phyloP scores from a whole-genome alignment of 1,140 invertebrate genomes.

The Hermatobates lingyangjiaoensis region DNA sequence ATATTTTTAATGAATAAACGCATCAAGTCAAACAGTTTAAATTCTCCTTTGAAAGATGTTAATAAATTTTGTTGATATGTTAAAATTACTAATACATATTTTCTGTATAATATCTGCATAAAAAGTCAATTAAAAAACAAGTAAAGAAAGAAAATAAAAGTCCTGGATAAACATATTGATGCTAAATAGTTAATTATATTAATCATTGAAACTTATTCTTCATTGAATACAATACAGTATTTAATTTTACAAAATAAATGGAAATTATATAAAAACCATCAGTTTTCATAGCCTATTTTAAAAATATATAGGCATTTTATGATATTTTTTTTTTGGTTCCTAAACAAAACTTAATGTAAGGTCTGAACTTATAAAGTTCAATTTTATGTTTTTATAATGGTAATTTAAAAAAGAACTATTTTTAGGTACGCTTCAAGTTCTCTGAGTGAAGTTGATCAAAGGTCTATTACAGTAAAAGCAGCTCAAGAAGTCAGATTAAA shows the following conservation, averaged over 20 bases:
- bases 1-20: no score
- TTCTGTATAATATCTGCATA: not conserved
- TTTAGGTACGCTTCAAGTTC: slow-evolving; percentile 56
- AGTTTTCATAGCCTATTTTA: not conserved
- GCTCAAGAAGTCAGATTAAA: slow-evolving; percentile 74
- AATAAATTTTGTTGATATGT: not conserved
- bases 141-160: no score
- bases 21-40: not conserved
- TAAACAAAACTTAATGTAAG: not conserved
- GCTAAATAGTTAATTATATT: no score
- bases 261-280: not conserved
- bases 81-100: not conserved
- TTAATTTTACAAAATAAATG: not conserved
- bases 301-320: not conserved
- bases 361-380: no score
- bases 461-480: slow-evolving; percentile 64
- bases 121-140: not conserved
- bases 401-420: no score
- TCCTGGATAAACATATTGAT: no score
- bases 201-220: no score
- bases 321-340: not conserved
- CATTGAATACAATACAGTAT: no score
- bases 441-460: slow-evolving; percentile 62
- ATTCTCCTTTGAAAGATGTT: not conserved
- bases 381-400: no score